Evolutionary conservation across 2,888 invertebrate species (phyloP).

Genomic region (Tortricodes alternella): DNA sequence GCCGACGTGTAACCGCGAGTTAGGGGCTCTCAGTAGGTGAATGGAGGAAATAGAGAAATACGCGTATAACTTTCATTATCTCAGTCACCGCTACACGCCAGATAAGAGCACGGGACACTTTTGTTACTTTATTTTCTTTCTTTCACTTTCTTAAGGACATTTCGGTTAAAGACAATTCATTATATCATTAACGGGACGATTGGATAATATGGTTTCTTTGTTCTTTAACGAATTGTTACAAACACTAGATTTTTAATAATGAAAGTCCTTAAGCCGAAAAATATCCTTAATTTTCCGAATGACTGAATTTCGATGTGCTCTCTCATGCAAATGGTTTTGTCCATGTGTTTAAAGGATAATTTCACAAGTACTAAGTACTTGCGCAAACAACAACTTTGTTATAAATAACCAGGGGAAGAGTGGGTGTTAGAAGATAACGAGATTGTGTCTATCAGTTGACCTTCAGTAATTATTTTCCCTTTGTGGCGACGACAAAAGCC

Average conservation of each 20-base stretch:
- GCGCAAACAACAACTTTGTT: background rate
- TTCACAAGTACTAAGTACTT: background rate
- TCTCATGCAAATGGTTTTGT: constrained; percentile 1
- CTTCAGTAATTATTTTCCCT: constrained; percentile 56
- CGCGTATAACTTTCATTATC: constrained; percentile 53
- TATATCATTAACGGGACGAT: background rate
- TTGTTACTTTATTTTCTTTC: constrained; percentile 36
- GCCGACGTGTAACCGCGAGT: constrained; percentile 31
- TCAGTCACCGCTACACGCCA: constrained; percentile 31
- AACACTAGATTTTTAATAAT: background rate
- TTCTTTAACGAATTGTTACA: background rate
- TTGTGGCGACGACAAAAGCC: constrained; percentile 61
- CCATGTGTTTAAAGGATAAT: background rate
- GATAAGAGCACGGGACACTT: constrained; percentile 26
- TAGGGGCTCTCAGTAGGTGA: constrained; percentile 31
- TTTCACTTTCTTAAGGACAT: constrained; percentile 2
- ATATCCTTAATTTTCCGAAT: constrained; percentile 10
- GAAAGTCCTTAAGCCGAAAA: background rate
- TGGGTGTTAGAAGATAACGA: constrained; percentile 40
- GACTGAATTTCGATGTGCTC: background rate
- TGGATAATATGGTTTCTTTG: background rate
- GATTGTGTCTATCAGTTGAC: constrained; percentile 46
- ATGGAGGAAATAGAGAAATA: constrained; percentile 50
- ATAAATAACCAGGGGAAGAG: background rate
- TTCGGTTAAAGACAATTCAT: too few species aligned